Evolutionary conservation across 2,888 invertebrate species (phyloP).

Genomic region (Tenodera sinensis): DNA sequence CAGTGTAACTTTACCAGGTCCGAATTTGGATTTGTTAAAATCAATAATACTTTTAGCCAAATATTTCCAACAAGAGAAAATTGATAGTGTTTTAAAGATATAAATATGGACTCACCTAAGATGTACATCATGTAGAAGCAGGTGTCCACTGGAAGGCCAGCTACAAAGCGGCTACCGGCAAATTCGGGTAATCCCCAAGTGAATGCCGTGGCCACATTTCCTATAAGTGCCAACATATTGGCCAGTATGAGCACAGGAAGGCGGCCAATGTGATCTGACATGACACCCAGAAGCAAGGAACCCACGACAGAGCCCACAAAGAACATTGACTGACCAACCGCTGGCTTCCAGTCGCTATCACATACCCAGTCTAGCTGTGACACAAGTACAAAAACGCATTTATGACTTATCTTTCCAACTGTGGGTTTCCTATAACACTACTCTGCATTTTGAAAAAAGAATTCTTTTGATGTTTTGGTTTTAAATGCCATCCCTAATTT

Average conservation of each 20-base stretch:
- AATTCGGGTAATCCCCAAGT: constrained; percentile 48
- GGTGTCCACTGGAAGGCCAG: constrained; percentile 56
- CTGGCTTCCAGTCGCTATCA: constrained; percentile 54
- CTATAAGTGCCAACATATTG: constrained; percentile 52
- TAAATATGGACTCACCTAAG: constrained; percentile 46
- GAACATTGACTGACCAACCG: constrained; percentile 57
- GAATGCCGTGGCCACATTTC: constrained; percentile 51
- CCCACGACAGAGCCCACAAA: constrained; percentile 59
- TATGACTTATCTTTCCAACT: no score
- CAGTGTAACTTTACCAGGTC: no score
- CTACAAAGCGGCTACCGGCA: constrained; percentile 52
- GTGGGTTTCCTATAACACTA: no score
- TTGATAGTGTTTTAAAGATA: no score
- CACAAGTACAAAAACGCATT: not conserved
- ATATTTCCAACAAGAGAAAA: no score
- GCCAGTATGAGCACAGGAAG: constrained; percentile 53
- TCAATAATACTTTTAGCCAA: no score
- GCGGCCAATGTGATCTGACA: constrained; percentile 56
- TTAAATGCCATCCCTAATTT: no score
- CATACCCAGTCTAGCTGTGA: constrained; percentile 58
- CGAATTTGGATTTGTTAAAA: no score
- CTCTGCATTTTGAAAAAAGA: no score
- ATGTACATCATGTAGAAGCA: constrained; percentile 63
- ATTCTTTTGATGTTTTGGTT: no score
- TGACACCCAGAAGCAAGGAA: constrained; percentile 52